Evolutionary conservation across 92 coral and sea anemone species (phyloP), one percentile per base, ranked within the genome.

Genomic region (Epizoanthus rinbou): DNA sequence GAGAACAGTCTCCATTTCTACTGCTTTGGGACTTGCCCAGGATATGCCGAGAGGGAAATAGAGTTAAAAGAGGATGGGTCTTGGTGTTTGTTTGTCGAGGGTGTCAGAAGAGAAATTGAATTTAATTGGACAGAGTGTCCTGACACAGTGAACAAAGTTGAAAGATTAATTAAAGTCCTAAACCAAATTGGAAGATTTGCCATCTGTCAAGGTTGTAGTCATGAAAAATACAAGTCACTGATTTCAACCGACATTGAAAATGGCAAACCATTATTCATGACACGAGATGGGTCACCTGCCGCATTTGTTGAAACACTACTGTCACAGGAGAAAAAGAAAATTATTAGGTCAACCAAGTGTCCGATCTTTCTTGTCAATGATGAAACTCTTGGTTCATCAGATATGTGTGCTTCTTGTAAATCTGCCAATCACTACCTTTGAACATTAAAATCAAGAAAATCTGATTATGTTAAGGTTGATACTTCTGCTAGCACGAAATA

Each of bases 21-120:
- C 22, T 47, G 66, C 53, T 85, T 76, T 85, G 84, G 69, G 53
- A 28, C 17, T 16, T 86, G 82, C 23, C 75, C 83, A 2, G 86
- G 90, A 13, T 86, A 86, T 81, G 90, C 90, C 0, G 80, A 86
- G 75, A 86, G 79, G 33, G 90, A 80, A 68, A 53, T 80, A n/a
- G 1, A 24, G 50, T 37, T 86, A 80, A 80, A 80, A n/a, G 72
- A 31, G n/a, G 80, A 66, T 62, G 88, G 88, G 4, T 58, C 53
- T 37, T 85, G 88, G 88, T 25, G 79, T 63, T 37, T 85, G 16
- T 79, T 16, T 72, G 63, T 85, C 21, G 88, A 79, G 23, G 88
- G 88, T 33, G 69, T 75, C 18, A 33, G 7, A 13, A 31, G 88
- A 33, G 75, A 60, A 10, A 1, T 33, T 24, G 84, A 52, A 10